Evolutionary conservation across 2,797 vertebrate species (phyloP).

Genomic region (Limnodromus scolopaceus): DNA sequence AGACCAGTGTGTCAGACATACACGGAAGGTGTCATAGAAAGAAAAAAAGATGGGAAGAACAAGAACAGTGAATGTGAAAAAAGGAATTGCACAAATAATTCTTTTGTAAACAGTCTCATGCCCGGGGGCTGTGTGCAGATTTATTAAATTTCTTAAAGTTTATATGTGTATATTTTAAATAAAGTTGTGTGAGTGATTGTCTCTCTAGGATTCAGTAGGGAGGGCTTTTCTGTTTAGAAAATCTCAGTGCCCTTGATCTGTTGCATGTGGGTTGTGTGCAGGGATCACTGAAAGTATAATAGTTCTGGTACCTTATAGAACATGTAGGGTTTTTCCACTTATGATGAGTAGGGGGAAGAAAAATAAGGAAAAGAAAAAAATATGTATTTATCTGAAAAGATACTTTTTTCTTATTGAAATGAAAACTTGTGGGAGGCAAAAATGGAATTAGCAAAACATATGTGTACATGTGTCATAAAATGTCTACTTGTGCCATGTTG

Average conservation of each 20-base stretch:
- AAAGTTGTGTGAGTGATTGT: background rate
- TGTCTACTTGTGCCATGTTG: background rate
- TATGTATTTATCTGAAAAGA: background rate
- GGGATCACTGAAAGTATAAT: background rate
- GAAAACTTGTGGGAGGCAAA: background rate
- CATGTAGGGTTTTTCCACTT: background rate
- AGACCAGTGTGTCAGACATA: background rate
- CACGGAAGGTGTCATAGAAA: background rate
- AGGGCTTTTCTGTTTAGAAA: background rate
- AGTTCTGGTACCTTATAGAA: background rate
- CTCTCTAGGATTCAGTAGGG: background rate
- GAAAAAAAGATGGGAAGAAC: background rate
- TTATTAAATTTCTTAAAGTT: background rate
- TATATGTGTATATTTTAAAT: background rate
- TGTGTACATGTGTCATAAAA: background rate
- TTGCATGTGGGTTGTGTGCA: background rate
- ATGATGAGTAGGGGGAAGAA: background rate
- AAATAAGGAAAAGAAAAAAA: background rate
- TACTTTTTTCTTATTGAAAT: background rate
- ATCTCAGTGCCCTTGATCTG: background rate
- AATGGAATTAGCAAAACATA: background rate
- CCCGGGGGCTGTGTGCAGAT: accelerated
- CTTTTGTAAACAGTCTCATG: background rate
- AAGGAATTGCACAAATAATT: background rate
- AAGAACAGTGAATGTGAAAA: background rate